Conservation (phyloP, 2,113 vertebrate species). For the Paralichthys olivaceus region DNA sequence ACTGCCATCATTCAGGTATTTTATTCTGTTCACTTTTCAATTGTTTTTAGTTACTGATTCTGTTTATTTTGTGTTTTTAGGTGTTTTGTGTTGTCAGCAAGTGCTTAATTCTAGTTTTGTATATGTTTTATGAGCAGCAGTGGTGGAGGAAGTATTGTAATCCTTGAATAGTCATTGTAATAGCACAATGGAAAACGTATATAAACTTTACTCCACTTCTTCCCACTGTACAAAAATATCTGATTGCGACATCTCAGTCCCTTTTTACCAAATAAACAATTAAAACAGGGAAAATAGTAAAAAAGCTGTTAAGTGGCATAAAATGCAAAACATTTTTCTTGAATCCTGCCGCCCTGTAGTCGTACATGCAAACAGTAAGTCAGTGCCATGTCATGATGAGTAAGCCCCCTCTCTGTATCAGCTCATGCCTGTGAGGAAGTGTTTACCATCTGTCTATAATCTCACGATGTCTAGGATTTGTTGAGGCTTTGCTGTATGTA, state of each 20-base stretch:
- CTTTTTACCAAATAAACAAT: no score
- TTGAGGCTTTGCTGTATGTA: slow-evolving; percentile 29
- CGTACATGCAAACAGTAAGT: background rate
- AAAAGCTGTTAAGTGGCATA: no score
- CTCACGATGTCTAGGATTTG: slow-evolving; percentile 43
- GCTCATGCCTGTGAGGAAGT: slow-evolving; percentile 8
- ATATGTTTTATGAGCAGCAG: no score
- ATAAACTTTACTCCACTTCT: background rate
- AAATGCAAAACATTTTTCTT: background rate
- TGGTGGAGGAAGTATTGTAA: no score
- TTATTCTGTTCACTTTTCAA: slow-evolving; percentile 19
- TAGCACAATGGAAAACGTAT: background rate
- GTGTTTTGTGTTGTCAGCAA: background rate
- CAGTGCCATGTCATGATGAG: background rate
- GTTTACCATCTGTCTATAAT: slow-evolving; percentile 58
- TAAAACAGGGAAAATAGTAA: no score
- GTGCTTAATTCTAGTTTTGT: no score
- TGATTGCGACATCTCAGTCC: no score
- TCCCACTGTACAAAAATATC: no score
- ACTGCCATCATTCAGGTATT: slow-evolving; percentile 2
- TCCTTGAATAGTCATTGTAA: background rate
- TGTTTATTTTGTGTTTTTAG: background rate
- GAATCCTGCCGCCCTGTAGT: background rate
- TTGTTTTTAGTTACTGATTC: background rate
- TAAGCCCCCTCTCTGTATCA: slow-evolving; percentile 1